Conservation (phyloP, 2,888 invertebrate genomes). For the Diachrysia chrysitis region DNA sequence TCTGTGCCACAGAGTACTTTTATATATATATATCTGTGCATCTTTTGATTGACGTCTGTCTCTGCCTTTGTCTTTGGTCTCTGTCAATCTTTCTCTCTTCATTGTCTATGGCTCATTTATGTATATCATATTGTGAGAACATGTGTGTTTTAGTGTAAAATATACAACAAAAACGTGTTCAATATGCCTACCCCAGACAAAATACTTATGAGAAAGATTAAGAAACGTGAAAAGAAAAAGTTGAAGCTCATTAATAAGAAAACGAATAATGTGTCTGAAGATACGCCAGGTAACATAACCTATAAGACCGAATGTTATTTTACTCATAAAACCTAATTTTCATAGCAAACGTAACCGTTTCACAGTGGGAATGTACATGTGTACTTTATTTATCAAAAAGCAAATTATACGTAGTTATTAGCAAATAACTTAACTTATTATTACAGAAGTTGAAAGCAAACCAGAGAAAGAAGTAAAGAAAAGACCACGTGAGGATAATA, state of each 20-base stretch:
- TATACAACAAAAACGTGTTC: constrained; percentile 8
- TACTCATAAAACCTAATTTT: constrained; percentile 12
- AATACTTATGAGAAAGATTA: constrained; percentile 93
- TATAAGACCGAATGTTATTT: constrained; percentile 23
- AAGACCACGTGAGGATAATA: constrained; percentile 67
- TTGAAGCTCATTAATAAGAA: constrained; percentile 88
- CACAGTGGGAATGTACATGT: background rate
- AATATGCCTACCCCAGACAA: constrained; percentile 91
- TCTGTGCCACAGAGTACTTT: too few species aligned
- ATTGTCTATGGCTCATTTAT: background rate
- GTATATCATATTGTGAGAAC: constrained; percentile 22
- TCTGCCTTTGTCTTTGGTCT: too few species aligned
- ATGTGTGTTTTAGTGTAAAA: constrained; percentile 31
- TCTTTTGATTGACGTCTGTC: background rate
- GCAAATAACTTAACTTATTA: background rate
- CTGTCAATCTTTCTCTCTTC: too few species aligned
- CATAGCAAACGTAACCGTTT: background rate
- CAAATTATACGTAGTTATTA: background rate
- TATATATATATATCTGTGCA: background rate
- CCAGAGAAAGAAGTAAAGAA: constrained; percentile 62
- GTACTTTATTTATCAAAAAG: background rate
- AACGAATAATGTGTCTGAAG: constrained; percentile 69
- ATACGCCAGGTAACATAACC: constrained; percentile 72
- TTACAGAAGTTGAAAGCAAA: constrained; percentile 52
- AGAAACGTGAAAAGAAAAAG: constrained; percentile 93